Evolutionary conservation across 2,888 invertebrate species (phyloP).

Genomic region (Thymelicus acteon): DNA sequence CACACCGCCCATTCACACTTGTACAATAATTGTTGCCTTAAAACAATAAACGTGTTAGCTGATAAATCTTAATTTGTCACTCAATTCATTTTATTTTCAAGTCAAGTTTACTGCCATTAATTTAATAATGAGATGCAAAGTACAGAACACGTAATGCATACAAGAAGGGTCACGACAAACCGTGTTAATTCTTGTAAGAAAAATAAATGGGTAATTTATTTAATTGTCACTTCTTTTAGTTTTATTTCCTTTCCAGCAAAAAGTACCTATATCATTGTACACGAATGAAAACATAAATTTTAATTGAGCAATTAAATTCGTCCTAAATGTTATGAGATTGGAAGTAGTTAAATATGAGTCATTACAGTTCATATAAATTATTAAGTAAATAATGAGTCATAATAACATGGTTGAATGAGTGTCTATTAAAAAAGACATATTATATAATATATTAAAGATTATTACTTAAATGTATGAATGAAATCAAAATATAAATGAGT

Average conservation of each 20-base stretch:
- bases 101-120: background rate
- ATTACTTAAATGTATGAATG: no score
- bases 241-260: background rate
- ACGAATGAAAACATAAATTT: background rate
- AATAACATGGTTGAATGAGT: no score
- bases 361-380: no score
- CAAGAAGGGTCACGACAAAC: background rate
- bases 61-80: constrained; percentile 19
- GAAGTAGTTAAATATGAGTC: background rate
- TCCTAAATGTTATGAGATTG: background rate
- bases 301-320: constrained; percentile 2
- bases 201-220: background rate
- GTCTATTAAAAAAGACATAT: no score
- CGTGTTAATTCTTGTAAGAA: background rate
- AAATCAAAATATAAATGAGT: no score
- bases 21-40: constrained; percentile 40
- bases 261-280: background rate
- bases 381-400: no score
- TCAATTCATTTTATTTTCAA: constrained; percentile 13
- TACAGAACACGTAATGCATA: background rate
- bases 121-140: constrained; percentile 14
- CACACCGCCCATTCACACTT: constrained; percentile 41
- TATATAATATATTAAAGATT: no score
- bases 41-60: constrained; percentile 35
- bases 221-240: background rate